Conservation (phyloP, 2,797 vertebrate species). For the Iguana delicatissima region DNA sequence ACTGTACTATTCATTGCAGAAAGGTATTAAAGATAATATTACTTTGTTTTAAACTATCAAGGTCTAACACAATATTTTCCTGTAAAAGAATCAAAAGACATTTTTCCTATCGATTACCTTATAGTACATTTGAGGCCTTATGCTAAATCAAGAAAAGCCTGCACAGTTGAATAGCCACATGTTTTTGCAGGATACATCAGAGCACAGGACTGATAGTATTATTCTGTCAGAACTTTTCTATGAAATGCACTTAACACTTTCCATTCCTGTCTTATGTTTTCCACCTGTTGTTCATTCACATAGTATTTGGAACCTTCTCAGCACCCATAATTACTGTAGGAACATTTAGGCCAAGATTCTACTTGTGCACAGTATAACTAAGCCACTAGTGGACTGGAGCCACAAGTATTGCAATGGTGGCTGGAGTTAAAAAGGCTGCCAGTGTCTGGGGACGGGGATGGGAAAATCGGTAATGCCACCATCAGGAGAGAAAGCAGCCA, state of each 20-base stretch:
- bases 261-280: not conserved
- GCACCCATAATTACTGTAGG: not conserved
- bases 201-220: not conserved
- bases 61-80: not conserved
- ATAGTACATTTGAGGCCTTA: not conserved
- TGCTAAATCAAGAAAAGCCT: not conserved
- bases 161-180: conserved; percentile 11
- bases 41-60: not conserved
- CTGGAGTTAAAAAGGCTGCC: too few species aligned
- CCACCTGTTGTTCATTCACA: conserved; percentile 6
- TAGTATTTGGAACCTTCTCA: not conserved
- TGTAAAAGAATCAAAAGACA: not conserved
- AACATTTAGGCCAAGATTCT: not conserved
- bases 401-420: too few species aligned
- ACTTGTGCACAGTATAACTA: too few species aligned
- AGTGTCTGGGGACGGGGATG: too few species aligned
- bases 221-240: conserved; percentile 13
- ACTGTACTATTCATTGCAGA: not conserved
- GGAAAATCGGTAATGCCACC: too few species aligned
- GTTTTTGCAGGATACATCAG: conserved; percentile 5
- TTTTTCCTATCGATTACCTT: not conserved
- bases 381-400: too few species aligned
- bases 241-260: conserved; percentile 29
- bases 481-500: too few species aligned
- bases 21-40: not conserved